Conservation (phyloP, 2,888 invertebrate genomes). For the Galerucella nymphaeae region DNA sequence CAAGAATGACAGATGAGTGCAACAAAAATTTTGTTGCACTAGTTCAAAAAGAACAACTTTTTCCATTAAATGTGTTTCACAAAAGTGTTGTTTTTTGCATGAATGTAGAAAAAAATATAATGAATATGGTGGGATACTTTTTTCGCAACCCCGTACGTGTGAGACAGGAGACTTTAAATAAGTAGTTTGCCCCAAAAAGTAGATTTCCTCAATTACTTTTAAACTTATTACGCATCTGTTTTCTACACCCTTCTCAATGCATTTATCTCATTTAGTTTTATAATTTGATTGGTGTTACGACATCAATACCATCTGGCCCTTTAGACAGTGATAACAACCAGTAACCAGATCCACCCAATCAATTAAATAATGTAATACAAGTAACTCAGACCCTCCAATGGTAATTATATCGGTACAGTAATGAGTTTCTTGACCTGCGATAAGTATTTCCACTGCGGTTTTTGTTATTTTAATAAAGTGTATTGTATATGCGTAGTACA, state of each 20-base stretch:
- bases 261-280: conserved; percentile 5
- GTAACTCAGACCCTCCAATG: neutral
- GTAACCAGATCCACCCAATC: conserved; percentile 10
- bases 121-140: no score
- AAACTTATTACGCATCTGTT: neutral
- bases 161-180: neutral
- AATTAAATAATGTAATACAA: neutral
- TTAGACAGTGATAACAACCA: conserved; percentile 4
- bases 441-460: neutral
- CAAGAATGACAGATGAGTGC: no score
- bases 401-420: conserved; percentile 2
- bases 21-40: no score
- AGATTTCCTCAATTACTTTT: neutral
- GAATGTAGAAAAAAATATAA: neutral
- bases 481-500: neutral
- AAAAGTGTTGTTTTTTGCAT: no score
- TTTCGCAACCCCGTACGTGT: neutral
- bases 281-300: conserved; percentile 7
- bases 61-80: no score
- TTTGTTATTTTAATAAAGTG: neutral
- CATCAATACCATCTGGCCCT: conserved; percentile 12
- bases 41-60: no score
- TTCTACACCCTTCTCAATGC: neutral
- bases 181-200: neutral
- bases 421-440: conserved; percentile 23